Evolutionary conservation across 1,140 invertebrate species (phyloP).

Genomic region (roundworm (Caenorhabditis elegans)): WBcel235 BX284606.5:4481001-4481500

Average conservation of each 20-base stretch:
- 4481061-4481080: background rate
- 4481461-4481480: too few species aligned
- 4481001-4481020: constrained; percentile 14
- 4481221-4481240: background rate
- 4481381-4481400: too few species aligned
- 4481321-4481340: background rate
- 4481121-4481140: too few species aligned
- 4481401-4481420: too few species aligned
- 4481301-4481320: constrained; percentile 20
- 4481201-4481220: too few species aligned
- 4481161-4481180: background rate
- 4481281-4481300: background rate
- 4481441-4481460: too few species aligned
- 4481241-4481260: background rate
- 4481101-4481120: too few species aligned
- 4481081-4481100: background rate
- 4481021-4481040: background rate
- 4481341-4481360: background rate
- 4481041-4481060: background rate
- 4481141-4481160: background rate
- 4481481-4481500: too few species aligned
- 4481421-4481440: too few species aligned
- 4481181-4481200: background rate
- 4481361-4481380: too few species aligned
- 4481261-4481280: background rate